Base-by-base conservation (phyloP, 2,113 vertebrate genomes). In the Crotalus horridus region DNA sequence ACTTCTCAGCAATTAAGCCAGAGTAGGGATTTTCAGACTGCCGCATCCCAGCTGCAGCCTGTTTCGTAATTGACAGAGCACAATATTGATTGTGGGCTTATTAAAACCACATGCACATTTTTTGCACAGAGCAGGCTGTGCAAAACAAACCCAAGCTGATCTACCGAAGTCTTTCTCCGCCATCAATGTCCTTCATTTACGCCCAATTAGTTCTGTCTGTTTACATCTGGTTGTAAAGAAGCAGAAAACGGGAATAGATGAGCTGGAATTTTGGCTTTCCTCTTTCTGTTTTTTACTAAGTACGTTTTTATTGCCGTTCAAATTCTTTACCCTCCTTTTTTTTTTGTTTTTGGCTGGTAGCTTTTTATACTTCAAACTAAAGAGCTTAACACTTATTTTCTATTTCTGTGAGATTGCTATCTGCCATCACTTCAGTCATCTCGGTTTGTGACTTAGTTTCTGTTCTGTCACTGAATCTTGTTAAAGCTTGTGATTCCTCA, bases 61-160 rank as follows among this genome's bases (percentile, higher is more conserved):
- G 64, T 69, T 69, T 56, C 26, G 17, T 33, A 85, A 89, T 85
- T 85, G 64, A 43, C 88, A 53, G 9, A 55, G 69, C 64, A 20
- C 26, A 58, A 43, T 85, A 89, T 92, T 59, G 88, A 85, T 92
- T 89, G 92, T 85, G n/a, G 54, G 24, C 88, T 89, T 89, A 89
- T 92, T 92, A 89, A 92, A 89, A 56, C 64, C 39, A 92, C 89
- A 85, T 51, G 53, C 43, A 85, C 92, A 89, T 39, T 92, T 89
- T 89, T 89, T 92, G 54, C 69, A 59, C 54, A 51, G 85, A 85
- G 58, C 26, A 89, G 43, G 48, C 85, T 92, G 92, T 59, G 39
- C 88, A 89, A 92, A 85, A 89, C 88, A 92, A 92, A 89, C 86
- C 17, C 0, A 88, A 33, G 21, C 88, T 74, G 81, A 43, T 58